These are phyloP conservation scores for Amphipyra berbera DNA, from an alignment of 2,888 invertebrate species.

Conservation along the genomic window DNA sequence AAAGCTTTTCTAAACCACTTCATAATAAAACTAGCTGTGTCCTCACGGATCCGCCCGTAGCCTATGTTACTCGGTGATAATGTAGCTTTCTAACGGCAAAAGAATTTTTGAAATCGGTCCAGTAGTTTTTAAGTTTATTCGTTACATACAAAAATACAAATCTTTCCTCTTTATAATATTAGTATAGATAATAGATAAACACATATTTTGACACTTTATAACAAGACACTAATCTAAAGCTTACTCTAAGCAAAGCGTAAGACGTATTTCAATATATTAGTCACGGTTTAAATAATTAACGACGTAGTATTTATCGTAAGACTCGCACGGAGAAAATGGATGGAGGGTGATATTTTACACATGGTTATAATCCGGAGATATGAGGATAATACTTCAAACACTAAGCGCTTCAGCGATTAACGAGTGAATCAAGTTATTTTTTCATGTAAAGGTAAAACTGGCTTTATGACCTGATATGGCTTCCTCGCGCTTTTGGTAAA, in stretches of 20 bases:
- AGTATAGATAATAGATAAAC: too few relatives aligned
- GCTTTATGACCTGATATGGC: background rate
- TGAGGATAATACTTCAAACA: slow-evolving; percentile 25
- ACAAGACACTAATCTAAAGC: background rate
- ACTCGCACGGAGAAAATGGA: slow-evolving; percentile 27
- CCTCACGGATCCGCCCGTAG: too few relatives aligned
- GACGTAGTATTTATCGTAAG: slow-evolving; percentile 24
- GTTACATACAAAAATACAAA: too few relatives aligned
- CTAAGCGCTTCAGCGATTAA: slow-evolving; percentile 22
- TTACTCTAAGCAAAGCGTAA: slow-evolving; percentile 6
- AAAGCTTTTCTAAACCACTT: too few relatives aligned
- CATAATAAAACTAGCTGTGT: too few relatives aligned
- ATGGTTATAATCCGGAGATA: slow-evolving; percentile 21
- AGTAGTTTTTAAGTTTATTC: too few relatives aligned
- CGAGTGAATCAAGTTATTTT: slow-evolving; percentile 3
- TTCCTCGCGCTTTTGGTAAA: background rate
- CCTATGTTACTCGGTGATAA: too few relatives aligned
- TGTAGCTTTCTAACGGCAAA: too few relatives aligned
- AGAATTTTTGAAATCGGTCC: too few relatives aligned
- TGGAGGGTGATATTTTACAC: slow-evolving; percentile 30
- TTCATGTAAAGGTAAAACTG: background rate
- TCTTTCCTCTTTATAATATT: too few relatives aligned
- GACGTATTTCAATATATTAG: slow-evolving; percentile 37
- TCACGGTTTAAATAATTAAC: slow-evolving; percentile 30
- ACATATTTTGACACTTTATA: slow-evolving; percentile 1